phyloP scores from a whole-genome alignment of 2,797 vertebrate genomes.

The Sebastes itinus region DNA sequence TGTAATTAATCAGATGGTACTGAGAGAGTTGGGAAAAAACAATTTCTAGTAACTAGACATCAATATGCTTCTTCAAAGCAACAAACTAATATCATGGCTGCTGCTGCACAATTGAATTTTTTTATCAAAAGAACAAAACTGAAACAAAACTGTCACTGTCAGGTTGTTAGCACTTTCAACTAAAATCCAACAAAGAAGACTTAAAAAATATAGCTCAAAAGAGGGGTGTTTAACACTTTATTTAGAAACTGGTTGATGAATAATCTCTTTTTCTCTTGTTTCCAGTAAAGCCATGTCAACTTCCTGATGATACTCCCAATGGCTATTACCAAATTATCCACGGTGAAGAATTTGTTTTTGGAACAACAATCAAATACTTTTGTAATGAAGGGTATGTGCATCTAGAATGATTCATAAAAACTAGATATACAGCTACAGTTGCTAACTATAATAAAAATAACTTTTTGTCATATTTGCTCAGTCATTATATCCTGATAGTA shows the following conservation, averaged over 20 bases:
- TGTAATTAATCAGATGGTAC: neutral
- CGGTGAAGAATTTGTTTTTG: constrained; percentile 66
- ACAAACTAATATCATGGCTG: neutral
- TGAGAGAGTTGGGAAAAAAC: neutral
- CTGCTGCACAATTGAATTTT: neutral
- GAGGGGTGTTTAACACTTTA: neutral
- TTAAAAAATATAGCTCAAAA: neutral
- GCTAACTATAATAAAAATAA: neutral
- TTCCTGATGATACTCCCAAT: constrained; percentile 68
- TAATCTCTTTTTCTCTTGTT: neutral
- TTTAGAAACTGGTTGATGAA: neutral
- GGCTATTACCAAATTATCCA: constrained; percentile 52
- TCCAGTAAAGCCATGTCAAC: constrained; percentile 69
- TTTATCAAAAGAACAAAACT: neutral
- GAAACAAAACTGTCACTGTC: neutral
- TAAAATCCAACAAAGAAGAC: neutral
- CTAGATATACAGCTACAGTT: neutral
- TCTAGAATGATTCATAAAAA: neutral
- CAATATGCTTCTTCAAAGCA: neutral
- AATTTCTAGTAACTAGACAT: neutral
- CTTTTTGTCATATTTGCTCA: too few relatives aligned
- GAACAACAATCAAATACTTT: constrained; percentile 65
- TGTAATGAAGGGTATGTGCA: constrained; percentile 73
- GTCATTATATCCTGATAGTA: too few relatives aligned
- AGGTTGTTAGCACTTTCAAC: neutral